Evolutionary conservation across 2,113 vertebrate species (phyloP).

Genomic region (Syngnathoides biaculeatus): DNA sequence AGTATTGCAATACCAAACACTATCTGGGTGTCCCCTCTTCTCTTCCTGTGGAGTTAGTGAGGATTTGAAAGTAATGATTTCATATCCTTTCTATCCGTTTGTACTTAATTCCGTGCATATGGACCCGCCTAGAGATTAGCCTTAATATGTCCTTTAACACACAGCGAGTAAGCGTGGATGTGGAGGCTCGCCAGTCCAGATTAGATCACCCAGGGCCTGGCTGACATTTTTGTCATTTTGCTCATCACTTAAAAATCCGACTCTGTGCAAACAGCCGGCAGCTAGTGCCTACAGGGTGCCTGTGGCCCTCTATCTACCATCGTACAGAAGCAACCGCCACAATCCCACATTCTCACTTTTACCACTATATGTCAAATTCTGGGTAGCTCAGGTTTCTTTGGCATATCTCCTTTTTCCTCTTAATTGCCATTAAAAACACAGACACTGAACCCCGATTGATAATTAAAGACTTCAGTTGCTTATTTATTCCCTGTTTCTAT

Average conservation of each 20-base stretch:
- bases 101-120: conserved; percentile 52
- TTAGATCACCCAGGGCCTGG: conserved; percentile 40
- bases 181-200: conserved; percentile 42
- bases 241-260: conserved; percentile 42
- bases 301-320: conserved; percentile 21
- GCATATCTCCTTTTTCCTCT: neutral
- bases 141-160: conserved; percentile 45
- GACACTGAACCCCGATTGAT: neutral
- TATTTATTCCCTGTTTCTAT: neutral
- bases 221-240: conserved; percentile 22
- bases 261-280: conserved; percentile 25
- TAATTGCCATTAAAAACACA: neutral
- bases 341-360: conserved; percentile 18
- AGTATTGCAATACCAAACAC: neutral
- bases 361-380: conserved; percentile 5
- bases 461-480: neutral
- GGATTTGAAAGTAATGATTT: conserved; percentile 49
- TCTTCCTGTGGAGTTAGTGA: conserved; percentile 16
- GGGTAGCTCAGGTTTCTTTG: neutral
- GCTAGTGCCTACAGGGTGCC: conserved; percentile 37
- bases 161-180: conserved; percentile 20
- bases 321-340: conserved; percentile 25
- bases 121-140: conserved; percentile 59
- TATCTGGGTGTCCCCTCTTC: neutral
- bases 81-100: conserved; percentile 39